These are phyloP conservation scores for Molorchus minor DNA, from an alignment of 2,888 invertebrate species.

Conservation along the genomic window DNA sequence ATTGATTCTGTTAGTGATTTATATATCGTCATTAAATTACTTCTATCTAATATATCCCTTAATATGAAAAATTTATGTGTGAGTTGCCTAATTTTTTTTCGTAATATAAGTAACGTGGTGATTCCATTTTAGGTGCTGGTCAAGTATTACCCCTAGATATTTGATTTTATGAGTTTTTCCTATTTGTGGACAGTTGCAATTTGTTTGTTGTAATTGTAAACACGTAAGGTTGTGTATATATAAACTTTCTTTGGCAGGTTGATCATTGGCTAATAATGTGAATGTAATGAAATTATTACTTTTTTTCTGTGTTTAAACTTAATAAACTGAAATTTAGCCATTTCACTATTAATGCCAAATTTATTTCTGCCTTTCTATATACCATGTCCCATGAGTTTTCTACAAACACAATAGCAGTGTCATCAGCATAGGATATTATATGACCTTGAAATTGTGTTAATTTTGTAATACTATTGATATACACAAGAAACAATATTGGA, in stretches of 20 bases:
- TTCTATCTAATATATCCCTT: slow-evolving; percentile 2
- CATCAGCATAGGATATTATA: not conserved
- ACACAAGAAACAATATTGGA: no score
- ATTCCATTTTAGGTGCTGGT: slow-evolving; percentile 4
- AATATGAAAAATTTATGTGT: slow-evolving; percentile 2
- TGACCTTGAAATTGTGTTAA: no score
- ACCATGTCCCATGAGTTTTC: no score
- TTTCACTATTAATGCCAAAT: no score
- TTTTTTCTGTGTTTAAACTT: not conserved
- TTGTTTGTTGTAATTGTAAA: no score
- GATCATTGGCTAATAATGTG: not conserved
- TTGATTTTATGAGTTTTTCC: slow-evolving; percentile 13
- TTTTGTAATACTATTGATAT: no score
- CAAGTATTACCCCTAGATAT: slow-evolving; percentile 7
- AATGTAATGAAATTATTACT: no score
- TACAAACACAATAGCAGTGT: not conserved
- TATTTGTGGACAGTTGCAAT: slow-evolving; percentile 5
- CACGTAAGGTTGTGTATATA: no score
- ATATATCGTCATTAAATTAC: not conserved
- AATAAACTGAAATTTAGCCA: not conserved
- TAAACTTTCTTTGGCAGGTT: not conserved
- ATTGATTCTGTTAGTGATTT: no score
- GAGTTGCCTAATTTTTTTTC: slow-evolving; percentile 7
- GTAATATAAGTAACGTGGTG: not conserved
- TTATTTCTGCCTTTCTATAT: no score